Percentiles rank a stretch among this genome's conserved stretches.
These are phyloP conservation scores for Akabosia matsudoensis DNA, from an alignment of 1,140 invertebrate genomes.

Conservation along the genomic window DNA sequence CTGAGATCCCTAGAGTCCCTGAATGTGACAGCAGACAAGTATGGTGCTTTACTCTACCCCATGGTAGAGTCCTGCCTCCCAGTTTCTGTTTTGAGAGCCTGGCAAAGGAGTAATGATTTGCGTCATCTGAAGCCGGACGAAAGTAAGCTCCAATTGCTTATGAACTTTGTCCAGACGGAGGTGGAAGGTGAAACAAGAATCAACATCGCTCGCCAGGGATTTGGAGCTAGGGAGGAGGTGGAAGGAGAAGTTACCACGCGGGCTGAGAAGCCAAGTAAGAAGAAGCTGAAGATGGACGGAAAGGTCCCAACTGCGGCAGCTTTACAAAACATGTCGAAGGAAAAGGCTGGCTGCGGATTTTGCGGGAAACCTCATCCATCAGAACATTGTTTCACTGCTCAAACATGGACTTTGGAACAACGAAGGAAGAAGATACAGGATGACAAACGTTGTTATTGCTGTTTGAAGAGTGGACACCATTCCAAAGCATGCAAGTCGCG, in stretches of 20 bases:
- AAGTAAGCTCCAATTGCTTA: constrained; percentile 35
- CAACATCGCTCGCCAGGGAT: constrained; percentile 39
- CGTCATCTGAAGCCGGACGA: not conserved
- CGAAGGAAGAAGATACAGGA: too few relatives aligned
- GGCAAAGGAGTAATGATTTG: constrained; percentile 36
- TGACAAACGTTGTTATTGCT: too few relatives aligned
- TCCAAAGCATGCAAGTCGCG: too few relatives aligned
- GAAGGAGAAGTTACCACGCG: constrained; percentile 17
- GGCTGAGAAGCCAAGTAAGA: too few relatives aligned
- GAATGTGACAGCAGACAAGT: constrained; percentile 48
- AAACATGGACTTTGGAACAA: too few relatives aligned
- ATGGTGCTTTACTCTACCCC: constrained; percentile 48
- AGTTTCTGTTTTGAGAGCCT: constrained; percentile 45
- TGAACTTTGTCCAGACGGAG: constrained; percentile 45
- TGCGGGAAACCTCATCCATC: too few relatives aligned
- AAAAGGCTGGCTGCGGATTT: too few relatives aligned
- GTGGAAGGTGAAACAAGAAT: constrained; percentile 47
- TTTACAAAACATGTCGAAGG: too few relatives aligned
- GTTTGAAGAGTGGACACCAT: too few relatives aligned
- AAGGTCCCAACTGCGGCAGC: constrained; percentile 20
- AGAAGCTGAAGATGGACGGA: too few relatives aligned
- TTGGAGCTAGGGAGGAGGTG: too few relatives aligned
- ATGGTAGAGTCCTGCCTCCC: constrained; percentile 49
- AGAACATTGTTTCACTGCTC: too few relatives aligned
- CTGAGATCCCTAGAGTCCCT: constrained; percentile 48